These are phyloP conservation scores for Gorsachius goisagi DNA, from an alignment of 2,113 vertebrate genomes.

Conservation along the genomic window DNA sequence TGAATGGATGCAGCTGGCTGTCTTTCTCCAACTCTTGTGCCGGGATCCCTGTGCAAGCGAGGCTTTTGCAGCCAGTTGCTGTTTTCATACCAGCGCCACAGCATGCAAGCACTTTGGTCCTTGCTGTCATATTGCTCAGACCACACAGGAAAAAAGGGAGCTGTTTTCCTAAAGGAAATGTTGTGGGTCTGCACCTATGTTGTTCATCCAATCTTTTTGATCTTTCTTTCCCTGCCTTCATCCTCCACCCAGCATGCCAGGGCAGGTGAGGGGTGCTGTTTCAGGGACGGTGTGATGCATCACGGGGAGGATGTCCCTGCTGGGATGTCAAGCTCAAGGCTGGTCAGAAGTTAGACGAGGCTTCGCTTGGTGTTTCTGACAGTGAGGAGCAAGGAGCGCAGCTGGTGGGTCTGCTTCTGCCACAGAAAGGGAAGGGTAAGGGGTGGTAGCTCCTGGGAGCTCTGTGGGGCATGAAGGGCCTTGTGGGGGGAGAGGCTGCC, in stretches of 20 bases:
- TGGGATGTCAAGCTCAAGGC: not conserved
- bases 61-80: not conserved
- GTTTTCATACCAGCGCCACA: not conserved
- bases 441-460: not conserved
- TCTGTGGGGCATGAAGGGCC: not conserved
- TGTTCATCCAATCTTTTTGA: not conserved
- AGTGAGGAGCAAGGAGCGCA: not conserved
- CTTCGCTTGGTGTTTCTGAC: not conserved
- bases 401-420: not conserved
- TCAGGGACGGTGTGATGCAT: not conserved
- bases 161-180: not conserved
- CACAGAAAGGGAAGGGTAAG: not conserved
- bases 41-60: fast-evolving
- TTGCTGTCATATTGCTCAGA: not conserved
- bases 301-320: not conserved
- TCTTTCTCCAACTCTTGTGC: not conserved
- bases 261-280: not conserved
- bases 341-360: not conserved
- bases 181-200: not conserved
- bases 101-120: not conserved
- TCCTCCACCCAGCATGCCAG: not conserved
- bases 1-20: not conserved
- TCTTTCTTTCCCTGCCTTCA: not conserved
- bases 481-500: fast-evolving
- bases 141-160: not conserved